Evolutionary conservation across 2,888 invertebrate species (phyloP).

Genomic region (Tetropium fuscum): DNA sequence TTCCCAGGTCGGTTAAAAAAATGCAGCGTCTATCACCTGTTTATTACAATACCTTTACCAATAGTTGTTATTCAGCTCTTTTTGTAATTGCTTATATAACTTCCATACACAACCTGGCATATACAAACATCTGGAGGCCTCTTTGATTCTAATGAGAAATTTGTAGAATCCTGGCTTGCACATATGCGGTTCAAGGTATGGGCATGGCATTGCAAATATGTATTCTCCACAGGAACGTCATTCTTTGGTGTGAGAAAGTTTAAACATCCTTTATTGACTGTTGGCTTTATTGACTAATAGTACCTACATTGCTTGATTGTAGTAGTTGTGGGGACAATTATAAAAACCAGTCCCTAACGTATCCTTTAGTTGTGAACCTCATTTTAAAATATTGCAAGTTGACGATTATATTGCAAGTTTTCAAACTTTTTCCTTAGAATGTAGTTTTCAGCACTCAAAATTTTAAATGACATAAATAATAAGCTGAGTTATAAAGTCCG

Average conservation of each 20-base stretch:
- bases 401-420: too few relatives aligned
- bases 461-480: too few relatives aligned
- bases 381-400: too few relatives aligned
- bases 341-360: too few relatives aligned
- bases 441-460: too few relatives aligned
- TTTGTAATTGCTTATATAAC: not conserved
- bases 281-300: conserved; percentile 12
- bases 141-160: conserved; percentile 5
- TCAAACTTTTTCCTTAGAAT: too few relatives aligned
- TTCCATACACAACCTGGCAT: not conserved
- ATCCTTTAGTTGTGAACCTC: too few relatives aligned
- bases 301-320: conserved; percentile 9
- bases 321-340: too few relatives aligned
- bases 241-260: conserved; percentile 12
- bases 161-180: not conserved
- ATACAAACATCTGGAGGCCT: not conserved
- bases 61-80: not conserved
- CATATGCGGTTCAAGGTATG: conserved; percentile 10
- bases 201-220: conserved; percentile 13
- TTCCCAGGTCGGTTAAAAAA: too few relatives aligned
- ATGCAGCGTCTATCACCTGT: too few relatives aligned
- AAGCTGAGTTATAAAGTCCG: too few relatives aligned
- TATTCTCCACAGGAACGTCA: conserved; percentile 2
- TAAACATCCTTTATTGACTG: conserved; percentile 14
- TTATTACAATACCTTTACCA: not conserved